Conservation (phyloP, 2,888 invertebrate species). For the Rhamnusium bicolor region DNA sequence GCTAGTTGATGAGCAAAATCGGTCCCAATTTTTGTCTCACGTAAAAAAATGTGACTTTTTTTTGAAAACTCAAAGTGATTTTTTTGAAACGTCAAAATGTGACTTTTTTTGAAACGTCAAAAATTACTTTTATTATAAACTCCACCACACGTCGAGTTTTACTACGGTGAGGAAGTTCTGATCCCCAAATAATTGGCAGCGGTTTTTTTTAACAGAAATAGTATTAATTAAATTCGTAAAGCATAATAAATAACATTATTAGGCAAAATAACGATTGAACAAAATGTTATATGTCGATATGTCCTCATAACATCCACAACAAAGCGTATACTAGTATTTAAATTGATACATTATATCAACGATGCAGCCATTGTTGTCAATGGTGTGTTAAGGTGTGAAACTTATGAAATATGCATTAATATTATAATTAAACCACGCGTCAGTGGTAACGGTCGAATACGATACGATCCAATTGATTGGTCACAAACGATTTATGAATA, state of each 20-base stretch:
- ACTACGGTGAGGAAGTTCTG: no score
- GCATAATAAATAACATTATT: neutral
- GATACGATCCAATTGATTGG: slow-evolving; percentile 17
- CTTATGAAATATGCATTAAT: slow-evolving; percentile 29
- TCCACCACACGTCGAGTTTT: no score
- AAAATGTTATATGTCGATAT: neutral
- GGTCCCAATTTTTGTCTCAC: no score
- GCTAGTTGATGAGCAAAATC: no score
- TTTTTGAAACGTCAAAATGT: no score
- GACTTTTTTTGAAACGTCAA: no score
- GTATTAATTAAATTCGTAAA: neutral
- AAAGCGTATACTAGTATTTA: neutral
- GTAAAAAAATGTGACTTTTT: no score
- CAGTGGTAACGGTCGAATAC: slow-evolving; percentile 4
- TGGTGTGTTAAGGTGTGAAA: slow-evolving; percentile 3
- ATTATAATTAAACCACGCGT: slow-evolving; percentile 19
- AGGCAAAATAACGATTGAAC: neutral
- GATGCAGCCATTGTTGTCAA: neutral
- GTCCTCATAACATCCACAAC: neutral
- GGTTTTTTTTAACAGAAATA: neutral
- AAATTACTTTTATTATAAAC: no score
- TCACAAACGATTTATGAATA: neutral
- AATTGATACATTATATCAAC: neutral
- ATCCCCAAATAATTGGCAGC: no score
- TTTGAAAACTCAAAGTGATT: no score